Evolutionary conservation across 2,797 vertebrate genomes (phyloP).

Genomic region (Alauda arvensis): DNA sequence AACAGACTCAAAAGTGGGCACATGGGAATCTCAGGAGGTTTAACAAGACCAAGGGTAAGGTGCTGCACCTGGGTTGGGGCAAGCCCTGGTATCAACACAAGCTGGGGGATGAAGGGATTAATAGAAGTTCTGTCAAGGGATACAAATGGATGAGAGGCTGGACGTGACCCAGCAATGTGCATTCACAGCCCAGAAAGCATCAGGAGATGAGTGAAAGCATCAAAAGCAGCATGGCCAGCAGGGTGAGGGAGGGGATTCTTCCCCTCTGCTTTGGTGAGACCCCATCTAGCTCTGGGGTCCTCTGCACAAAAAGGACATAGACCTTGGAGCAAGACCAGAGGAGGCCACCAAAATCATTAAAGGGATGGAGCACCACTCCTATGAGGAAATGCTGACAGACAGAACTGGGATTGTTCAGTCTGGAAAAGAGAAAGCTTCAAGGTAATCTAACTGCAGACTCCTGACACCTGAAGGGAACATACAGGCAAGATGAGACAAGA

Average conservation of each 20-base stretch:
- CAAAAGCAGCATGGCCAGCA: not conserved
- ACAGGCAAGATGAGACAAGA: not conserved
- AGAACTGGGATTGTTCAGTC: not conserved
- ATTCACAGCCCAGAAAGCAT: not conserved
- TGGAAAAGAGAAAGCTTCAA: not conserved
- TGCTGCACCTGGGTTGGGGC: not conserved
- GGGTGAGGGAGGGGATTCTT: not conserved
- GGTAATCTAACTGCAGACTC: not conserved
- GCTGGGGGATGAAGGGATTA: not conserved
- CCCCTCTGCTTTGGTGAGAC: not conserved
- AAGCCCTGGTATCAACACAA: rapidly evolving
- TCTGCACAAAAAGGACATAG: not conserved
- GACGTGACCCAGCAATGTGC: not conserved
- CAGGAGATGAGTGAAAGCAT: not conserved
- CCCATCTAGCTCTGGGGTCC: not conserved
- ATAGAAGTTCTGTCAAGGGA: not conserved
- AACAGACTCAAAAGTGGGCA: not conserved
- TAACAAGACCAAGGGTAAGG: not conserved
- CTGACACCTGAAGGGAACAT: not conserved
- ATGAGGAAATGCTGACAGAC: not conserved
- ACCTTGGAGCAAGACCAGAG: not conserved
- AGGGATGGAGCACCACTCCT: not conserved
- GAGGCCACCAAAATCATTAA: not conserved
- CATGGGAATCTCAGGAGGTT: not conserved
- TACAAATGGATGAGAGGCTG: not conserved